Conservation (phyloP, 2,797 vertebrate species). For the Semaprochilodus insignis region DNA sequence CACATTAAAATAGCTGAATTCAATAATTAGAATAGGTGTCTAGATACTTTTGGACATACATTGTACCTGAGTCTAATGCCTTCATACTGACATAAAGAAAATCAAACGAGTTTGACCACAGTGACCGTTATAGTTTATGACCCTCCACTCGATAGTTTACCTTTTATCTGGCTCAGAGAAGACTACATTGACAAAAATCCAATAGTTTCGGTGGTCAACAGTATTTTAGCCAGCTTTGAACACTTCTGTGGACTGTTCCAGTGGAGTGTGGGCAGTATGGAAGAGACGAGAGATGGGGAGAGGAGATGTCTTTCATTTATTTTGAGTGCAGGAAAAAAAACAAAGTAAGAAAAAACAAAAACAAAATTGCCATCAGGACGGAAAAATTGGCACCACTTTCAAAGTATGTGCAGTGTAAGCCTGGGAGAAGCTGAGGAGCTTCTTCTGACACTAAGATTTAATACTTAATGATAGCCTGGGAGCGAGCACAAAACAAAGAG, state of each 20-base stretch:
- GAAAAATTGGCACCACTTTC: slow-evolving; percentile 43
- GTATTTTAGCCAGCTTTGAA: not conserved
- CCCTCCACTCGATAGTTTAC: not conserved
- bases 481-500: slow-evolving; percentile 39
- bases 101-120: not conserved
- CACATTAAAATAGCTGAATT: not conserved
- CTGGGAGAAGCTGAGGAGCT: slow-evolving; percentile 7
- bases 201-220: slow-evolving; percentile 3
- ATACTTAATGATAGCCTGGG: slow-evolving; percentile 53
- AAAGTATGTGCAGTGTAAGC: slow-evolving; percentile 25
- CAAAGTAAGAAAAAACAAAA: not conserved
- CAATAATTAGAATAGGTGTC: not conserved
- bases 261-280: not conserved
- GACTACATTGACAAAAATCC: not conserved
- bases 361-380: slow-evolving; percentile 32
- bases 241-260: not conserved
- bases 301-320: slow-evolving; percentile 17
- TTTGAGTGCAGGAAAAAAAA: not conserved
- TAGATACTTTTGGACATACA: not conserved
- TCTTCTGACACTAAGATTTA: slow-evolving; percentile 45
- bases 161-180: not conserved
- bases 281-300: slow-evolving; percentile 3
- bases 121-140: not conserved
- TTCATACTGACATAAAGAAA: not conserved
- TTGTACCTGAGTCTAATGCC: not conserved